A percentile compares a stretch with the other conserved stretches of the same genome.
These are phyloP conservation scores for Gallinago media DNA, from an alignment of 2,113 vertebrate genomes.

Conservation along the genomic window DNA sequence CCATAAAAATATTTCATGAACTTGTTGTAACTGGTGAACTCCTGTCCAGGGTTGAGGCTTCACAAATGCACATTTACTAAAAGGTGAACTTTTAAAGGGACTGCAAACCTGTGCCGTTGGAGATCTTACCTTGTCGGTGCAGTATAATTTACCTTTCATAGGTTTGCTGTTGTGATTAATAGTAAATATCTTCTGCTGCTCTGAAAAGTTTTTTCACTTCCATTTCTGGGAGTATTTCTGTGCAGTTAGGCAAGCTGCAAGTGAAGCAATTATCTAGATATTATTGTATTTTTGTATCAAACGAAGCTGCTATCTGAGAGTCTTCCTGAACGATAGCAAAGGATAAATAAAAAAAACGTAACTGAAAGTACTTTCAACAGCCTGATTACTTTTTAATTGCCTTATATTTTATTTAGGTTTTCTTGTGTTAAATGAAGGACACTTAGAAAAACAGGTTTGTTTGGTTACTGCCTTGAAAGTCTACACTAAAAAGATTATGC, in stretches of 20 bases:
- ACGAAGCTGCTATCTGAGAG: background rate
- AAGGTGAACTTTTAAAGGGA: background rate
- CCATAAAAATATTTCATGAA: background rate
- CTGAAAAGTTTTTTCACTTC: background rate
- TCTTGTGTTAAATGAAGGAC: background rate
- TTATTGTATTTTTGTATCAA: background rate
- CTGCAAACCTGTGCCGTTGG: too few species aligned
- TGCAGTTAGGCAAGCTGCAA: background rate
- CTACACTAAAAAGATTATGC: background rate
- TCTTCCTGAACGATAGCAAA: background rate
- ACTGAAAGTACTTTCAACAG: background rate
- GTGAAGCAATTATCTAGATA: background rate
- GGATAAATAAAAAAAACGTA: background rate
- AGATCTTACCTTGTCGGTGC: background rate
- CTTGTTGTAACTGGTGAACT: background rate
- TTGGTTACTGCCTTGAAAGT: background rate
- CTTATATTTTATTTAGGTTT: constrained; percentile 14
- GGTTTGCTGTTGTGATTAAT: background rate
- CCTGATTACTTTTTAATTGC: constrained; percentile 16
- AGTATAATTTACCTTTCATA: background rate
- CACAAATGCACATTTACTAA: rapidly evolving
- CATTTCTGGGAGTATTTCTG: background rate
- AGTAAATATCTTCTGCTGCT: background rate
- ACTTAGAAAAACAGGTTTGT: background rate
- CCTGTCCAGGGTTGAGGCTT: background rate